Conservation (phyloP, 2,888 invertebrate species). For the Carabus problematicus region DNA sequence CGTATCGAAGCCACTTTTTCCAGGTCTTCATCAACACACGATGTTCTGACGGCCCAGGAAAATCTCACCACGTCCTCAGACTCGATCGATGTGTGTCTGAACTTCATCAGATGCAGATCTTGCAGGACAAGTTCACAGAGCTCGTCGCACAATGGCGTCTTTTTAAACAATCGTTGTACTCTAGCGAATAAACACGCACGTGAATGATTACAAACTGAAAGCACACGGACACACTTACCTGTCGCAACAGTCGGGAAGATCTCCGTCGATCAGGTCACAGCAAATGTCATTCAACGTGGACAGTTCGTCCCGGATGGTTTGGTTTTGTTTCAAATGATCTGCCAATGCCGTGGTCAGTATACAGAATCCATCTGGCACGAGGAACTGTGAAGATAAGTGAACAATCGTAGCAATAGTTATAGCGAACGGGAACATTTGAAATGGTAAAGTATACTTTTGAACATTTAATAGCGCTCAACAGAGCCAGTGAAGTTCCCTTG, state of each 20-base stretch:
- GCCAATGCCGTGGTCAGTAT: slow-evolving; percentile 14
- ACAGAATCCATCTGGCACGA: slow-evolving; percentile 20
- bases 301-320: slow-evolving; percentile 6
- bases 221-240: slow-evolving; percentile 17
- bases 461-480: slow-evolving; percentile 58
- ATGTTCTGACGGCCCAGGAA: slow-evolving; percentile 20
- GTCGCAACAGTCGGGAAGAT: slow-evolving; percentile 18
- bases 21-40: neutral
- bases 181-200: slow-evolving; percentile 1
- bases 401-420: too few relatives aligned
- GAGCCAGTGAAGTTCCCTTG: slow-evolving; percentile 79
- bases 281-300: slow-evolving; percentile 10
- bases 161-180: neutral
- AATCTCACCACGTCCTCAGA: neutral
- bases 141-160: neutral
- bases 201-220: neutral
- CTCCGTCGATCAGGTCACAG: slow-evolving; percentile 10
- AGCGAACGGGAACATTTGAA: too few relatives aligned
- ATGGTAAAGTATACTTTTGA: too few relatives aligned
- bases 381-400: slow-evolving; percentile 18
- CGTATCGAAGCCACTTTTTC: slow-evolving; percentile 5
- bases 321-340: slow-evolving; percentile 17
- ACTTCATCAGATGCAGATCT: slow-evolving; percentile 1
- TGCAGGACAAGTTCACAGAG: neutral
- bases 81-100: neutral